These are phyloP conservation scores for Chloropsis hardwickii DNA, from an alignment of 2,113 vertebrate species.

Conservation along the genomic window DNA sequence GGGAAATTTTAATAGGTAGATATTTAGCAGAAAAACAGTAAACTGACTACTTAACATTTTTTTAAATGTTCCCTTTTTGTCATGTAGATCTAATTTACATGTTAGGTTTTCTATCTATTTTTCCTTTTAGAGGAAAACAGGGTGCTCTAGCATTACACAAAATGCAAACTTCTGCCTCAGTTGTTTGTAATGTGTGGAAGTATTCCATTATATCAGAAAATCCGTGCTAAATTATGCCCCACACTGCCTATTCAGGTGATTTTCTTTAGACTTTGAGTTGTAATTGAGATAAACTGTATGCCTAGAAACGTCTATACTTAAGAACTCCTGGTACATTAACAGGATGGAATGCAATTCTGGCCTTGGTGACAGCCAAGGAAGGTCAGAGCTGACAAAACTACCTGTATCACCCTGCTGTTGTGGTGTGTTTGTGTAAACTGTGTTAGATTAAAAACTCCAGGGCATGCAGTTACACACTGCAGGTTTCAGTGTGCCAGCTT, in stretches of 20 bases:
- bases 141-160: neutral
- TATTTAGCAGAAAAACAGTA: neutral
- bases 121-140: neutral
- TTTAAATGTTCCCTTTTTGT: neutral
- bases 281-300: neutral
- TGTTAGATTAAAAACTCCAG: fast-evolving
- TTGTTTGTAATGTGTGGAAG: neutral
- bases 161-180: neutral
- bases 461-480: fast-evolving
- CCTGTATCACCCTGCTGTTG: neutral
- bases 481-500: neutral
- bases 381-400: neutral
- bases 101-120: neutral
- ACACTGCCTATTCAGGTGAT: neutral
- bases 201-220: neutral
- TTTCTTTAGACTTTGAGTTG: neutral
- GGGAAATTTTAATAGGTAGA: neutral
- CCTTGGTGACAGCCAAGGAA: neutral
- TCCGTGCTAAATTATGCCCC: fast-evolving
- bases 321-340: fast-evolving
- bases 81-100: fast-evolving
- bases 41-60: neutral
- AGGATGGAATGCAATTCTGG: neutral
- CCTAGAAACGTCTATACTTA: neutral
- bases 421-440: neutral